A percentile compares a stretch with the other conserved stretches of the same genome.
Evolutionary conservation across 2,797 vertebrate genomes (phyloP).

Genomic region (Ciconia nigra): DNA sequence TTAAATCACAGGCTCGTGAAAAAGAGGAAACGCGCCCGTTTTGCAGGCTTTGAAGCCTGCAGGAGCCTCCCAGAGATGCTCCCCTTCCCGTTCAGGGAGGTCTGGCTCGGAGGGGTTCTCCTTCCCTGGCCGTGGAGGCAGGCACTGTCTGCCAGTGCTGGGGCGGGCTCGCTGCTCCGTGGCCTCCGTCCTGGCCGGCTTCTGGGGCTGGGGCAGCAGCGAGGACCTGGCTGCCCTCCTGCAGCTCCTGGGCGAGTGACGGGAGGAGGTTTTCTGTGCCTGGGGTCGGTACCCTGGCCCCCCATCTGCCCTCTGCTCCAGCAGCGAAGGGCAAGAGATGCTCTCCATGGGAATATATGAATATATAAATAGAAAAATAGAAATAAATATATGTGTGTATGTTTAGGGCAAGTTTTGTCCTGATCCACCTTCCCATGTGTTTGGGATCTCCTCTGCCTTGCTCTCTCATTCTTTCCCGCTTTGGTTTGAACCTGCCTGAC

Average conservation of each 20-base stretch:
- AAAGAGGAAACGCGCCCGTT: constrained; percentile 1
- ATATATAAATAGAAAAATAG: neutral
- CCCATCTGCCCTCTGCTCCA: neutral
- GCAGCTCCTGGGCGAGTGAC: neutral
- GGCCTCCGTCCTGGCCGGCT: neutral
- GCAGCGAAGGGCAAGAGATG: neutral
- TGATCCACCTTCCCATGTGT: neutral
- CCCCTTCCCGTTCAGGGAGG: neutral
- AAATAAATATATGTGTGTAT: neutral
- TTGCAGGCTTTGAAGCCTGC: neutral
- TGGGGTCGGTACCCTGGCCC: rapidly evolving
- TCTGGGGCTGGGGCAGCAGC: neutral
- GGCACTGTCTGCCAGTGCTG: rapidly evolving
- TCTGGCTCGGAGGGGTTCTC: neutral
- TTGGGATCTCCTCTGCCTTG: neutral
- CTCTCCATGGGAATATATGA: neutral
- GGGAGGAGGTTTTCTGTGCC: neutral
- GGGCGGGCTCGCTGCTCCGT: rapidly evolving
- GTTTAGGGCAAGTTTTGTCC: neutral
- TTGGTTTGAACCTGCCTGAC: neutral
- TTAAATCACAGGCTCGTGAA: neutral
- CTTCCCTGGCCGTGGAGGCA: neutral
- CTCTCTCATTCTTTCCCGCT: neutral
- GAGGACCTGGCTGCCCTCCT: neutral
- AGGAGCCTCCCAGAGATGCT: neutral